Base-by-base conservation (phyloP, 2,797 vertebrate species). In the Gastrophryne carolinensis region DNA sequence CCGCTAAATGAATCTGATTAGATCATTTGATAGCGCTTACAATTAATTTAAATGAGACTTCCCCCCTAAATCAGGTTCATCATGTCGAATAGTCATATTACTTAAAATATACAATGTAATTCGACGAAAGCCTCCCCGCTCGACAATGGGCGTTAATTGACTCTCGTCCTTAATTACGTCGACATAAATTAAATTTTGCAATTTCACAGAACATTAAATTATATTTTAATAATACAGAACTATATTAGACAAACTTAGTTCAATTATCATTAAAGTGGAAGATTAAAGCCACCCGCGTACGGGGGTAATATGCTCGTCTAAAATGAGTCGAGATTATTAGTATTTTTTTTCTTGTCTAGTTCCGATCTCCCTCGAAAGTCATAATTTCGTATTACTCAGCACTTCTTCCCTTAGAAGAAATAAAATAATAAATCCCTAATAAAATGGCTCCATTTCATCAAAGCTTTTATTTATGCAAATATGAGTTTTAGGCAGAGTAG, bases 121-220 rank as follows among this genome's bases (percentile, higher is more conserved):
- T 44, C 34, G 57, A 56, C 12, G 35, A 62, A 53, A 62, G 61
- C 13, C 24, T 57, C 63, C 29, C 30, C 41, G 35, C 26, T 56
- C 57, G 32, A 61, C 65, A 70, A 63, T 56, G 39, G 66, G 27
- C 21, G 35, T 39, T 76, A 70, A 76, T 70, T 70, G 66, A 56
- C 66, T 62, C 58, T 62, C 44, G 53, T 70, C 29, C 57, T 44
- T 63, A 76, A 76, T 76, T 70, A 76, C 70, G 74, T 64, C 74
- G 26, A 57, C 41, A 76, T 76, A 69, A 75, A 75, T 76, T 76
- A 26, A 53, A 63, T 69, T 76, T 76, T 69, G 57, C 34, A 62
- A 69, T 69, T 76, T 69, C 65, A 62, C 65, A 62, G 65, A 69
- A 69, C 47, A 63, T 62, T 76, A 69, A 69, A 61, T 69, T 76